These are phyloP conservation scores for Hermodice carunculata DNA, from an alignment of 2,888 invertebrate genomes.

Conservation along the genomic window DNA sequence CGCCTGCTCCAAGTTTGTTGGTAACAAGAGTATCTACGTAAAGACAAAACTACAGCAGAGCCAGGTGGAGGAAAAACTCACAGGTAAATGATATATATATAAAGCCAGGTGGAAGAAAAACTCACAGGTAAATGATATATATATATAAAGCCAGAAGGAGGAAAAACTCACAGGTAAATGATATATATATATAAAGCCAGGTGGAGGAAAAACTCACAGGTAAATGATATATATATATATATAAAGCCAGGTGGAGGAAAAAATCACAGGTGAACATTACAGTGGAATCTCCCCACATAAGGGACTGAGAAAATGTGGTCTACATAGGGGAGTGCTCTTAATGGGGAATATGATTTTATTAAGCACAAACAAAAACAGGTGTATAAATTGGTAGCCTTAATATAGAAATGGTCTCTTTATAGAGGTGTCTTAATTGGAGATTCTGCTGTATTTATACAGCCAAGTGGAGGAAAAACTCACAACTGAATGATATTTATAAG, in stretches of 20 bases:
- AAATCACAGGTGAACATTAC: conserved; percentile 83
- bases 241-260: conserved; percentile 85
- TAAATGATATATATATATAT: too few species aligned
- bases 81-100: conserved; percentile 84
- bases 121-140: conserved; percentile 83
- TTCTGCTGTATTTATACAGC: too few species aligned
- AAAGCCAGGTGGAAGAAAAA: conserved; percentile 85
- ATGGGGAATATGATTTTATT: too few species aligned
- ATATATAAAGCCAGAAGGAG: conserved; percentile 84
- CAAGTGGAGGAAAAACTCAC: conserved; percentile 85
- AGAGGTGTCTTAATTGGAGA: too few species aligned
- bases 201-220: conserved; percentile 86
- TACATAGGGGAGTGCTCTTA: too few species aligned
- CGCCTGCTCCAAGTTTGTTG: conserved; percentile 83
- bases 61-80: conserved; percentile 84
- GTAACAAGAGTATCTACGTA: conserved; percentile 87
- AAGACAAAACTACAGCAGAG: conserved; percentile 84
- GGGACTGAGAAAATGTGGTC: too few species aligned
- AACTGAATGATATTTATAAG: too few species aligned
- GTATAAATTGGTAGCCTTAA: too few species aligned
- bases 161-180: conserved; percentile 83
- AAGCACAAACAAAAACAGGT: too few species aligned
- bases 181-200: too few species aligned
- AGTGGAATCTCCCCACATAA: too few species aligned
- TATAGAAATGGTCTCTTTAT: too few species aligned